Evolutionary conservation across 2,113 vertebrate genomes (phyloP).

Genomic region (Rostratula benghalensis): DNA sequence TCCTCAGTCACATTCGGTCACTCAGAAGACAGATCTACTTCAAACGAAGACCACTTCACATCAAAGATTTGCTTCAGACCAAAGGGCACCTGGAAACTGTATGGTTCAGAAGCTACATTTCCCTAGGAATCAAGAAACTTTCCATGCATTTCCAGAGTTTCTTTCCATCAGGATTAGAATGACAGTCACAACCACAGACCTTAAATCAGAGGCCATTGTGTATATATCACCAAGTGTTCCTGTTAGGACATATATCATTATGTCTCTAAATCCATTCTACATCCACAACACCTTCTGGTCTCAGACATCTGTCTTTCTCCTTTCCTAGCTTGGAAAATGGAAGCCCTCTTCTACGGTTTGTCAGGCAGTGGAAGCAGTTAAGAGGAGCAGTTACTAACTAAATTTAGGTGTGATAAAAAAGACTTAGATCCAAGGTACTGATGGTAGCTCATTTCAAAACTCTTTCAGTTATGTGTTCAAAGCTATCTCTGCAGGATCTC

Average conservation of each 20-base stretch:
- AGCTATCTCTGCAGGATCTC: background rate
- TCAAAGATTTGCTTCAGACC: background rate
- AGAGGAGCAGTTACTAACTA: background rate
- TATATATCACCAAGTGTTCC: background rate
- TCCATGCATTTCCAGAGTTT: background rate
- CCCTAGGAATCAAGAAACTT: background rate
- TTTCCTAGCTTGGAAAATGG: background rate
- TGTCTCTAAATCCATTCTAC: background rate
- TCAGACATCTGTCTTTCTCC: background rate
- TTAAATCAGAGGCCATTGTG: background rate
- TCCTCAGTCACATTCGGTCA: background rate
- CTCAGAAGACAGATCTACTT: background rate
- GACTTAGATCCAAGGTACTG: background rate
- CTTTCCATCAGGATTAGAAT: background rate
- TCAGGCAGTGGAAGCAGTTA: background rate
- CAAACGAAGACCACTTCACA: background rate
- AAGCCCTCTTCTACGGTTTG: background rate
- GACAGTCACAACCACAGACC: background rate
- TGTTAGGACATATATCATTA: background rate
- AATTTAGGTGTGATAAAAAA: background rate
- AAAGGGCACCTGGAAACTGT: background rate
- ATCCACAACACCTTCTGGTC: background rate
- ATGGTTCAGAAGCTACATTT: background rate
- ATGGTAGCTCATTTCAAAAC: background rate
- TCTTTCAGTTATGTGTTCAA: background rate